phyloP scores from a whole-genome alignment of 2,888 invertebrate genomes.

The Melipona bicolor region DNA sequence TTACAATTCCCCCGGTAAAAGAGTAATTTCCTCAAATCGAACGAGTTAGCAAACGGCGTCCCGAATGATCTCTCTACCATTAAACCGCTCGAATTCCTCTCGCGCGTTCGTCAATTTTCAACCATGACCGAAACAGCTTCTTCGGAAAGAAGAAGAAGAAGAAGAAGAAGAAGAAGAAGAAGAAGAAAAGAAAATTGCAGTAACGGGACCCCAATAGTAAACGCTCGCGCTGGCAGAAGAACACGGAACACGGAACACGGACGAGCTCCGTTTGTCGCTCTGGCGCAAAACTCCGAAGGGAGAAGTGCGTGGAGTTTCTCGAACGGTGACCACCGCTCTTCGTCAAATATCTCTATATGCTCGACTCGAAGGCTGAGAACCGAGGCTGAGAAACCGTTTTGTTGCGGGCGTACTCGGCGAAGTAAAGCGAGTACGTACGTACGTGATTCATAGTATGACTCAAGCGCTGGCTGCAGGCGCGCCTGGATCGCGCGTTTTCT shows the following conservation, averaged over 20 bases:
- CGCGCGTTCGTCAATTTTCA: not conserved
- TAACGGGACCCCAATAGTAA: constrained; percentile 18
- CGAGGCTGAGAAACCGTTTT: constrained; percentile 42
- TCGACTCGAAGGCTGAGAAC: too few species aligned
- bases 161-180: not conserved
- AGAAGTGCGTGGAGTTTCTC: not conserved
- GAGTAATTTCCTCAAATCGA: too few species aligned
- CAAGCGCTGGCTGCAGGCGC: constrained; percentile 73
- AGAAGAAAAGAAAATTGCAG: not conserved
- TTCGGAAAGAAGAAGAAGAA: not conserved
- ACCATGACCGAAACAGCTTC: not conserved
- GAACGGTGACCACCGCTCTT: not conserved
- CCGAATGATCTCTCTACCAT: too few species aligned
- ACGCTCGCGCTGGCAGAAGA: not conserved
- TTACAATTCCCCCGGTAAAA: too few species aligned
- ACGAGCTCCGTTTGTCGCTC: constrained; percentile 1
- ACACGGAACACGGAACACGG: constrained; percentile 4
- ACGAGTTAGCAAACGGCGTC: too few species aligned
- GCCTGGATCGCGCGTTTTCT: constrained; percentile 70
- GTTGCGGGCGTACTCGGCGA: constrained; percentile 45
- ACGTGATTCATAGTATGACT: constrained; percentile 77
- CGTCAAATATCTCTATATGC: constrained; percentile 18
- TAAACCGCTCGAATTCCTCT: not conserved
- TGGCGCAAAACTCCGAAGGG: constrained; percentile 1
- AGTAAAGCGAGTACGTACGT: not conserved